These are phyloP conservation scores for Thymelicus sylvestris DNA, from an alignment of 2,888 invertebrate species.

Conservation along the genomic window DNA sequence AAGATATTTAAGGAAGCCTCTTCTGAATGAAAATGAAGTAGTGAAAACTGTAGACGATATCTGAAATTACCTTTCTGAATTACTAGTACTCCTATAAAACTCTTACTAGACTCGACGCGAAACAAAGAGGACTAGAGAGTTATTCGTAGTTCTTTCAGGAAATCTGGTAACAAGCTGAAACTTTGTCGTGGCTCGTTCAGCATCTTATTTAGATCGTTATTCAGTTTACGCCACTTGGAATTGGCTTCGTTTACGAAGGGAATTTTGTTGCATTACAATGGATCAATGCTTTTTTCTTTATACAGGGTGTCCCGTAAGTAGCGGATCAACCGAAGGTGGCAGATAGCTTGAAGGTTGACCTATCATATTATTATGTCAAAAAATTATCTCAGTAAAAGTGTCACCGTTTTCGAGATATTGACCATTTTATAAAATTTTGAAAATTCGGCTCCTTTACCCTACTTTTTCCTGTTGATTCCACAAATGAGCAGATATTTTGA, in stretches of 20 bases:
- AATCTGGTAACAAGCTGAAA: constrained; percentile 56
- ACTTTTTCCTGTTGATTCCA: too few species aligned
- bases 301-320: too few species aligned
- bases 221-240: constrained; percentile 42
- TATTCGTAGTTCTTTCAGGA: constrained; percentile 52
- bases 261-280: neutral
- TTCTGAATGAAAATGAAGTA: constrained; percentile 38
- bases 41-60: constrained; percentile 42
- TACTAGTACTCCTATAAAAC: constrained; percentile 39
- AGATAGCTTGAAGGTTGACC: too few species aligned
- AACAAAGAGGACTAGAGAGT: constrained; percentile 47
- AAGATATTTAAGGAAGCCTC: too few species aligned
- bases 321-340: too few species aligned
- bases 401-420: too few species aligned
- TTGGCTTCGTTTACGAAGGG: constrained; percentile 18
- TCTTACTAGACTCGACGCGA: constrained; percentile 39
- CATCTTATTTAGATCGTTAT: constrained; percentile 44
- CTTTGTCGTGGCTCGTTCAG: constrained; percentile 45
- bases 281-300: too few species aligned
- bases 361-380: too few species aligned
- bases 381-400: too few species aligned
- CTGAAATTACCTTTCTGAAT: constrained; percentile 2
- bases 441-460: too few species aligned
- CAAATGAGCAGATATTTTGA: too few species aligned
- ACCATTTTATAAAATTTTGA: too few species aligned